Percentiles rank a stretch among this genome's conserved stretches.
These are phyloP conservation scores for Tinea semifulvella DNA, from an alignment of 2,888 invertebrate genomes.

Conservation along the genomic window DNA sequence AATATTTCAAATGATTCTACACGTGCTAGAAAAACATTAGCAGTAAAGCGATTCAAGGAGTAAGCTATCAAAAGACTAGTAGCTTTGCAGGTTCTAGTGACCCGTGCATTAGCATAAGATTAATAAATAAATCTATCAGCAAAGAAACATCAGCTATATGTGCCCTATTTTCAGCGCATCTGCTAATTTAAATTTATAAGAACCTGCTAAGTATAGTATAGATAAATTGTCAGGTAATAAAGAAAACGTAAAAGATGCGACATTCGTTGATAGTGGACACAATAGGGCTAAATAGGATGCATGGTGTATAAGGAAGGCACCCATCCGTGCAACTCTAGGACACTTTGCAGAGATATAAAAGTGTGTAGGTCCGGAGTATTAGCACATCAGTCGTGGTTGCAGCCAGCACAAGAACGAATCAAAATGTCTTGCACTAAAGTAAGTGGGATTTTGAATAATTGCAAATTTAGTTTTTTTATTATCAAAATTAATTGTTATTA, in stretches of 20 bases:
- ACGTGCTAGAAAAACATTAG: too few relatives aligned
- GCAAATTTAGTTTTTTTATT: background rate
- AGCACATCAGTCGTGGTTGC: background rate
- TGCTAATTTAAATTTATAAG: too few relatives aligned
- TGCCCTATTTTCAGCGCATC: too few relatives aligned
- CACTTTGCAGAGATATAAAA: conserved; percentile 39
- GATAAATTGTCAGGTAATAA: too few relatives aligned
- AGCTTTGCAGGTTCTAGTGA: too few relatives aligned
- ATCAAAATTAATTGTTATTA: background rate
- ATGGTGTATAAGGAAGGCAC: conserved; percentile 29
- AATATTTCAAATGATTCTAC: too few relatives aligned
- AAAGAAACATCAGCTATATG: too few relatives aligned
- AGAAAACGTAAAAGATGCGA: conserved; percentile 1
- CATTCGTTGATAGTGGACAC: conserved; percentile 6
- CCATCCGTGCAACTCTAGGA: conserved; percentile 49
- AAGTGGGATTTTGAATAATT: background rate
- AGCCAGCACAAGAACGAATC: background rate
- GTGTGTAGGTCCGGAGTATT: background rate
- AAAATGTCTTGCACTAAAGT: conserved; percentile 13
- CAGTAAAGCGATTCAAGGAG: too few relatives aligned
- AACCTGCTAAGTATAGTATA: too few relatives aligned
- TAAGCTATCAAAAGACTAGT: too few relatives aligned
- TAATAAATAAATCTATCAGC: too few relatives aligned
- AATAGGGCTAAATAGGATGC: conserved; percentile 14
- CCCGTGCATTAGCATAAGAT: too few relatives aligned